Evolutionary conservation across 2,797 vertebrate species (phyloP), one percentile per base, ranked within the genome.

Genomic region (Coccyzus lansbergi): DNA sequence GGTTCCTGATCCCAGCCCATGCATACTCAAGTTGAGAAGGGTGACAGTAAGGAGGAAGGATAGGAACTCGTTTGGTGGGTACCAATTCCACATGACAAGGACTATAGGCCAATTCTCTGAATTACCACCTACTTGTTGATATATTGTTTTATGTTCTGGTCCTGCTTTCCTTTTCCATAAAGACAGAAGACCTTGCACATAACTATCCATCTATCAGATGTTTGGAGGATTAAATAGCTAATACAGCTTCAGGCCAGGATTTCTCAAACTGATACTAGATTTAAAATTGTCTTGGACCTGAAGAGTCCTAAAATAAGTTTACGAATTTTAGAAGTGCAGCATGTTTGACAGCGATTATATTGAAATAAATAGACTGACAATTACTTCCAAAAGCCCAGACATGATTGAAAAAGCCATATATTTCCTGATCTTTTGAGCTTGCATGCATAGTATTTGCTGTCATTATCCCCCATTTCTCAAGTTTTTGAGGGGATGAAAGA

Each of bases 321-420:
- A 28, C 49, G 29, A 64, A 40, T 85, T 86, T 76, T 64, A 24
- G 15, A 83, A 83, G 9, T 48, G 20, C 12, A 28, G 9, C 17
- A 33, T 12, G 7, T 49, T 79, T n/a, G 12, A 63, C 2, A 20
- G 22, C 56, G 49, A 33, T 46, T 71, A 9, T 9, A 26, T 36
- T 53, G 72, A 90, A 88, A 78, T 26, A 68, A 71, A 63, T 42
- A 48, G n/a, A 65, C 48, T 60, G 55, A 33, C 0, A 0, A 34
- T 79, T 17, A 24, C 9, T 74, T 80, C 49, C 15, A 31, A 34
- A 64, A 83, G 40, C 19, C 15, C 25, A 12, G 26, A 33, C 2
- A 1, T 6, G 6, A 49, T 2, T 38, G 28, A 21, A 64, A 67
- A 80, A 24, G 0, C 3, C 16, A 17, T n/a, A 7, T 1, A 7